Evolutionary conservation across 2,888 invertebrate species (phyloP).

Genomic region (Dascillus cervinus): DNA sequence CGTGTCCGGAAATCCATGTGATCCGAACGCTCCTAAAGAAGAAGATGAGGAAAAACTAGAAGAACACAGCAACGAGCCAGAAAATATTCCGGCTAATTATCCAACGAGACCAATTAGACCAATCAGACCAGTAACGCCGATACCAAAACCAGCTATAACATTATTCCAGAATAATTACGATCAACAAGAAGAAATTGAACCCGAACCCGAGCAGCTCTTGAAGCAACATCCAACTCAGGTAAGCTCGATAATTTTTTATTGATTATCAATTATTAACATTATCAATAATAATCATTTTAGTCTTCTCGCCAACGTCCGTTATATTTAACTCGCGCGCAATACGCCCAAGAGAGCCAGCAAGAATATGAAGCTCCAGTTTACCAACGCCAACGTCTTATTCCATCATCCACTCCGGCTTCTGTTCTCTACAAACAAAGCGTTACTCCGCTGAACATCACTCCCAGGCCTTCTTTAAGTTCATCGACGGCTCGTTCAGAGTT

Average conservation of each 20-base stretch:
- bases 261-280: no score
- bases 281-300: no score
- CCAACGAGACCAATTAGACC: slow-evolving; percentile 49
- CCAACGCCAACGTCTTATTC: slow-evolving; percentile 32
- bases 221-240: slow-evolving; percentile 36
- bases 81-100: slow-evolving; percentile 56
- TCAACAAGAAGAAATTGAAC: slow-evolving; percentile 55
- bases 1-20: slow-evolving; percentile 79
- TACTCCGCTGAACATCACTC: slow-evolving; percentile 51
- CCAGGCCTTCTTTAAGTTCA: slow-evolving; percentile 50
- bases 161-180: slow-evolving; percentile 64
- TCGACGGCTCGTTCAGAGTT: slow-evolving; percentile 46
- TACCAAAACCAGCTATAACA: slow-evolving; percentile 51
- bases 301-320: slow-evolving; percentile 34
- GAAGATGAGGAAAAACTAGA: slow-evolving; percentile 49
- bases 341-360: slow-evolving; percentile 25
- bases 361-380: slow-evolving; percentile 24
- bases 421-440: slow-evolving; percentile 37
- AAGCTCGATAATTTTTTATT: slow-evolving; percentile 6
- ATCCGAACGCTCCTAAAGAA: slow-evolving; percentile 71
- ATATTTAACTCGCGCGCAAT: slow-evolving; percentile 37
- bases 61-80: slow-evolving; percentile 46
- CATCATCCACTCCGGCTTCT: slow-evolving; percentile 46
- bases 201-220: slow-evolving; percentile 46
- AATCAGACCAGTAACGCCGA: slow-evolving; percentile 37